These are phyloP conservation scores for Acanthopleura granulata DNA, from an alignment of 2,888 invertebrate species.

Conservation along the genomic window DNA sequence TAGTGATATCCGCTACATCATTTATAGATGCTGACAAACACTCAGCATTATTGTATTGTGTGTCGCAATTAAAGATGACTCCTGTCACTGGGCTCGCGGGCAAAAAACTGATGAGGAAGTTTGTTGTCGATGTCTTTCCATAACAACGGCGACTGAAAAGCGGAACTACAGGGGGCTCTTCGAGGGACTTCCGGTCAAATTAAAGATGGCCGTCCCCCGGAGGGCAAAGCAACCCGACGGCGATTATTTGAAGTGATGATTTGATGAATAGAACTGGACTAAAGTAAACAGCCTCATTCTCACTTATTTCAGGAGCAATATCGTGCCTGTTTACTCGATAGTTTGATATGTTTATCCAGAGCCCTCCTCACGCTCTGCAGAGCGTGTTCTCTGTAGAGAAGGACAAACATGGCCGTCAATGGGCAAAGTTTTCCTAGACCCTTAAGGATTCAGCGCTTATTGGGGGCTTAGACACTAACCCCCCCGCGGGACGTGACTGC, in stretches of 20 bases:
- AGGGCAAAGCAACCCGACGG: no score
- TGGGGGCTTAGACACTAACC: neutral
- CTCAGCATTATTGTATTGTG: no score
- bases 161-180: no score
- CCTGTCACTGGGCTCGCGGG: no score
- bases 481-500: neutral
- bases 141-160: no score
- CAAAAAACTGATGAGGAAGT: no score
- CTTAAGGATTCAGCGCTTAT: neutral
- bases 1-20: no score
- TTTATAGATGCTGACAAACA: no score
- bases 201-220: no score
- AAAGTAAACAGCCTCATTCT: neutral
- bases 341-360: constrained; percentile 13
- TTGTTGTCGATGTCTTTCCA: no score
- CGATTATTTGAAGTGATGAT: neutral
- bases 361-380: neutral
- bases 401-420: neutral
- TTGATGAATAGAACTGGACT: neutral
- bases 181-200: no score
- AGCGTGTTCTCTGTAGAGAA: neutral
- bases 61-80: no score
- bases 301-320: neutral
- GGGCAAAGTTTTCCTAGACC: neutral
- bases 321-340: neutral